Evolutionary conservation across 2,113 vertebrate genomes (phyloP).

Genomic region (Proterorhinus semilunaris): DNA sequence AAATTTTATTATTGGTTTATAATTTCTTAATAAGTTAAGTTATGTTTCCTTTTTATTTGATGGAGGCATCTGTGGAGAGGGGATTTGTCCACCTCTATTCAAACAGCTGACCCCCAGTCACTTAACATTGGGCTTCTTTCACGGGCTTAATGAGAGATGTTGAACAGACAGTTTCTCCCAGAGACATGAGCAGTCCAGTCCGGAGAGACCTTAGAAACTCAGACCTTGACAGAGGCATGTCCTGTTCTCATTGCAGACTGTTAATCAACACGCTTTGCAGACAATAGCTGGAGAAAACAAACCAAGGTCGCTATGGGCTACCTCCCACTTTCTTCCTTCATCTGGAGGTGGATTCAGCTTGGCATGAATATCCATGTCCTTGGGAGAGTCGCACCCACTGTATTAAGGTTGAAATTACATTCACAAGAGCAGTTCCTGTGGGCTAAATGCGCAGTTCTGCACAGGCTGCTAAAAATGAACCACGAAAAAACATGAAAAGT

Average conservation of each 20-base stretch:
- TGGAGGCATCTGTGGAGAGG: background rate
- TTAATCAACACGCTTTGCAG: slow-evolving; percentile 27
- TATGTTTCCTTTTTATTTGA: background rate
- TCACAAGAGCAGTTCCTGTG: background rate
- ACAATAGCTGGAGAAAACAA: slow-evolving; percentile 19
- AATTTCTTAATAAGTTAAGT: too few species aligned
- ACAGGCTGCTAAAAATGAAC: background rate
- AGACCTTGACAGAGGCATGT: slow-evolving; percentile 4
- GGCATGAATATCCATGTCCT: slow-evolving; percentile 29
- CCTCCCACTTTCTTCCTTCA: slow-evolving; percentile 28
- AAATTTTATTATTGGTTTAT: too few species aligned
- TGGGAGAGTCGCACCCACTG: slow-evolving; percentile 12
- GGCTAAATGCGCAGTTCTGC: background rate
- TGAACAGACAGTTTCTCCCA: slow-evolving; percentile 3
- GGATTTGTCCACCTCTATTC: background rate
- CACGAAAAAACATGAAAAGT: background rate
- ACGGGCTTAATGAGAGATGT: background rate
- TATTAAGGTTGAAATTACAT: slow-evolving; percentile 9
- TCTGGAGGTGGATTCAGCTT: slow-evolving; percentile 30
- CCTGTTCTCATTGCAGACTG: slow-evolving; percentile 17
- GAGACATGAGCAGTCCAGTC: slow-evolving; percentile 5
- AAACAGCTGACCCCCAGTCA: background rate
- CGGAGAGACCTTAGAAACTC: background rate
- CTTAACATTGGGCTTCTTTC: background rate
- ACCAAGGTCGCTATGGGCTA: slow-evolving; percentile 25